phyloP scores from a whole-genome alignment of 2,113 vertebrate genomes.

The Amphiprion percula region DNA sequence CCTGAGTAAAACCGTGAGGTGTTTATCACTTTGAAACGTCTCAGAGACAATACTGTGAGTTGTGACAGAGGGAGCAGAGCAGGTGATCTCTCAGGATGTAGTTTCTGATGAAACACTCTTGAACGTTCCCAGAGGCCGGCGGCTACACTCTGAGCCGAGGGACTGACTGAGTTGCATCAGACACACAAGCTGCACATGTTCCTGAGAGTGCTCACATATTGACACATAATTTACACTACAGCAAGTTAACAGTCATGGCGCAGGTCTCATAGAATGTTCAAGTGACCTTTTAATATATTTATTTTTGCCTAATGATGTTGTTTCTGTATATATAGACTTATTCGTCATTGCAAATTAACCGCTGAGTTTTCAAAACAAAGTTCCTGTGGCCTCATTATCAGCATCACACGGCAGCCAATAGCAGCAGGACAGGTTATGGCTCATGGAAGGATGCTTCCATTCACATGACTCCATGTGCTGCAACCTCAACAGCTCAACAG shows the following conservation, averaged over 20 bases:
- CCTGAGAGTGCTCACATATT: background rate
- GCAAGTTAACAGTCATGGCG: no score
- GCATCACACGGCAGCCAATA: conserved; percentile 74
- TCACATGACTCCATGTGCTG: conserved; percentile 73
- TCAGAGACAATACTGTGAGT: conserved; percentile 36
- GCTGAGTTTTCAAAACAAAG: background rate
- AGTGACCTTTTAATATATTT: background rate
- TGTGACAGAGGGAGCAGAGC: conserved; percentile 56
- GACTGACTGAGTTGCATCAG: conserved; percentile 62
- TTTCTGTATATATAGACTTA: background rate
- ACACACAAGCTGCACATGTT: conserved; percentile 9
- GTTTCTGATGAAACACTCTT: conserved; percentile 74
- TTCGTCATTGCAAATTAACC: no score
- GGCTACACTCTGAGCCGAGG: conserved; percentile 55
- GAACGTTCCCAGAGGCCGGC: conserved; percentile 61
- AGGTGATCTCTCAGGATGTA: conserved; percentile 69
- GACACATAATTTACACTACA: conserved; percentile 3
- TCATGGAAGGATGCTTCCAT: conserved; percentile 64
- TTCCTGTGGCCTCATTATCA: conserved; percentile 43
- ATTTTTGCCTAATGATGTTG: background rate
- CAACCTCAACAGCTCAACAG: conserved; percentile 62
- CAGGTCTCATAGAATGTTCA: background rate
- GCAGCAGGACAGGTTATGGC: conserved; percentile 74
- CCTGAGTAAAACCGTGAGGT: background rate
- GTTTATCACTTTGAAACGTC: conserved; percentile 59